Conservation (phyloP, 2,797 vertebrate genomes). For the Macropodus opercularis region DNA sequence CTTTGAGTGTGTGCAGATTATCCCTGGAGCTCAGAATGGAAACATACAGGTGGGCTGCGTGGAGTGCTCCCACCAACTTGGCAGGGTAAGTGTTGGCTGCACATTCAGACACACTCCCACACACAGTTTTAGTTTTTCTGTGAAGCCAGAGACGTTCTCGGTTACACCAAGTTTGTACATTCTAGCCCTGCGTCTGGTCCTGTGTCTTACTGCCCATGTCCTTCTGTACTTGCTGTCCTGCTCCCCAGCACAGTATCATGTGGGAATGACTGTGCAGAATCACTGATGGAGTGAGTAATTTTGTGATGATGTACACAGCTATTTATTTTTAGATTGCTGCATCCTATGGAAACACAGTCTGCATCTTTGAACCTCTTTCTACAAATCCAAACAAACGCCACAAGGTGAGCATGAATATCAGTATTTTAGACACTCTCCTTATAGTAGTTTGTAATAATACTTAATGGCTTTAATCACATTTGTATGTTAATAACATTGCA, state of each 20-base stretch:
- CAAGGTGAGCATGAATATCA: slow-evolving; percentile 60
- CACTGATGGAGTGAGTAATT: slow-evolving; percentile 69
- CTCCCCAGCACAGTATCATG: slow-evolving; percentile 27
- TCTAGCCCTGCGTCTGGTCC: slow-evolving; percentile 23
- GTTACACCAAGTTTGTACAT: slow-evolving; percentile 19
- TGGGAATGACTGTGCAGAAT: slow-evolving; percentile 62
- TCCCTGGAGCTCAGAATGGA: slow-evolving; percentile 98
- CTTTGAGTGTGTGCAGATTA: slow-evolving; percentile 99
- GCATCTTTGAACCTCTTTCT: slow-evolving; percentile 95
- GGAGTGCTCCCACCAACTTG: slow-evolving; percentile 95
- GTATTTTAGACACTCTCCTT: neutral
- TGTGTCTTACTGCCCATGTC: slow-evolving; percentile 16
- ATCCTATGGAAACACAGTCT: slow-evolving; percentile 98
- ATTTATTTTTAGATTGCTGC: slow-evolving; percentile 92
- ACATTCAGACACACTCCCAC: slow-evolving; percentile 35
- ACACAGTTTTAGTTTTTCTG: slow-evolving; percentile 16
- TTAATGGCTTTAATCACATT: slow-evolving; percentile 26
- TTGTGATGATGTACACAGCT: slow-evolving; percentile 63
- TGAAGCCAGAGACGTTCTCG: slow-evolving; percentile 27
- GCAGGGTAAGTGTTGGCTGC: slow-evolving; percentile 88
- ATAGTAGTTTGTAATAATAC: slow-evolving; percentile 10
- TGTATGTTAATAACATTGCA: slow-evolving; percentile 61
- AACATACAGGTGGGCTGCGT: slow-evolving; percentile 99
- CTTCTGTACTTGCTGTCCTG: slow-evolving; percentile 15
- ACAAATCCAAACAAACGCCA: slow-evolving; percentile 88